Conservation (phyloP, 2,797 vertebrate genomes). For the Fratercula arctica region DNA sequence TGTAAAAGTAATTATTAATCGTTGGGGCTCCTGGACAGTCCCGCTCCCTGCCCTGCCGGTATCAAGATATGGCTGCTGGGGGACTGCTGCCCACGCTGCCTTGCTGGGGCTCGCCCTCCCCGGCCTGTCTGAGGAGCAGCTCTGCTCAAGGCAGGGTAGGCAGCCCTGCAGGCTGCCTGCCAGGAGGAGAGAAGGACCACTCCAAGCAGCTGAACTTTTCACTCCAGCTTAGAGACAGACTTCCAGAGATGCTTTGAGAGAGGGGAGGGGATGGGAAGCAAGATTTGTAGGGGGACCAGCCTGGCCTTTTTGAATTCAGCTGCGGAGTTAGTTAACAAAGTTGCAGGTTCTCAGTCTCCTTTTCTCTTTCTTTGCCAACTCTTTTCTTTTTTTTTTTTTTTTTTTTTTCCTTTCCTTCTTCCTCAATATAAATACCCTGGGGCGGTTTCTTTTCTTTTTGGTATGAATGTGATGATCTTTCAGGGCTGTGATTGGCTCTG, state of each 20-base stretch:
- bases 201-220: slow-evolving; percentile 40
- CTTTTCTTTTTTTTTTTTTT: not conserved
- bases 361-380: slow-evolving; percentile 37
- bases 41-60: not conserved
- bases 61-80: not conserved
- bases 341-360: slow-evolving; percentile 57
- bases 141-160: not conserved
- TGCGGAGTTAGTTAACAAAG: slow-evolving; percentile 55
- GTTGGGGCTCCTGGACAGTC: not conserved
- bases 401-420: not conserved
- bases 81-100: not conserved
- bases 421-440: slow-evolving; percentile 54
- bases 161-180: not conserved
- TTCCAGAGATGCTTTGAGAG: slow-evolving; percentile 14
- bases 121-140: accelerated
- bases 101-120: not conserved
- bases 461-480: slow-evolving; percentile 73
- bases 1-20: slow-evolving; percentile 51
- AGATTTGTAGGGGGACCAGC: slow-evolving; percentile 22
- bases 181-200: not conserved
- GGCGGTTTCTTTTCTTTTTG: slow-evolving; percentile 73
- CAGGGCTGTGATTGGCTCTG: slow-evolving; percentile 63
- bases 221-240: not conserved
- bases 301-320: slow-evolving; percentile 42
- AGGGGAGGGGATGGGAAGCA: slow-evolving; percentile 10